Evolutionary conservation across 2,113 vertebrate species (phyloP).

Genomic region (Gambusia holbrooki): DNA sequence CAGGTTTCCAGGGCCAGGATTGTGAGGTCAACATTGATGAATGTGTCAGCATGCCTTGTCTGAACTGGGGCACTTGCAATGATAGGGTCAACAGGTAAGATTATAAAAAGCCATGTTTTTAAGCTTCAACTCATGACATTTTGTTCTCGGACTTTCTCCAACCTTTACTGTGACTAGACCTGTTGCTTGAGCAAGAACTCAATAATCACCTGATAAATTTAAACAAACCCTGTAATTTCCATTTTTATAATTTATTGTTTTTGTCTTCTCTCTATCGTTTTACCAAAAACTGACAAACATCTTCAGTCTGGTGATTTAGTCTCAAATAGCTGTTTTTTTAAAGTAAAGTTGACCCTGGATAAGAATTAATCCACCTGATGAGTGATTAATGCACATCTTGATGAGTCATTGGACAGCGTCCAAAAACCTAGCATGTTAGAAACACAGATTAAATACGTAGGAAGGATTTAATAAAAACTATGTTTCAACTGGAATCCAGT

Average conservation of each 20-base stretch:
- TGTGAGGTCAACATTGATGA: constrained; percentile 91
- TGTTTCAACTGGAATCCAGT: neutral
- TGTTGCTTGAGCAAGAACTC: no score
- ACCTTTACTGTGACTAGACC: neutral
- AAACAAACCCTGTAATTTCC: no score
- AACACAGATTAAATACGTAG: neutral
- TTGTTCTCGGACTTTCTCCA: neutral
- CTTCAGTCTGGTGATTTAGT: no score
- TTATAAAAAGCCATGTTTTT: constrained; percentile 1
- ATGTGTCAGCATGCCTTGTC: constrained; percentile 88
- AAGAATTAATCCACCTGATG: constrained; percentile 58
- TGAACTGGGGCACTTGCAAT: constrained; percentile 81
- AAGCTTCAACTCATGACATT: neutral
- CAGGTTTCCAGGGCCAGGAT: constrained; percentile 83
- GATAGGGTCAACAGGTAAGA: constrained; percentile 87
- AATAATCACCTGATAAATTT: no score
- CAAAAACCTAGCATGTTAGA: constrained; percentile 35
- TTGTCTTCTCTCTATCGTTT: no score
- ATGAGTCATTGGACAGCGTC: constrained; percentile 39
- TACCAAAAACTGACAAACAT: no score
- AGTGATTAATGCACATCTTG: neutral
- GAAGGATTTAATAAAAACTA: neutral
- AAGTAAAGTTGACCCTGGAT: constrained; percentile 55
- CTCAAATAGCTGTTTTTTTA: neutral
- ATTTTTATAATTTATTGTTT: no score